These are phyloP conservation scores for Chanos chanos DNA, from an alignment of 2,797 vertebrate genomes.

Conservation along the genomic window DNA sequence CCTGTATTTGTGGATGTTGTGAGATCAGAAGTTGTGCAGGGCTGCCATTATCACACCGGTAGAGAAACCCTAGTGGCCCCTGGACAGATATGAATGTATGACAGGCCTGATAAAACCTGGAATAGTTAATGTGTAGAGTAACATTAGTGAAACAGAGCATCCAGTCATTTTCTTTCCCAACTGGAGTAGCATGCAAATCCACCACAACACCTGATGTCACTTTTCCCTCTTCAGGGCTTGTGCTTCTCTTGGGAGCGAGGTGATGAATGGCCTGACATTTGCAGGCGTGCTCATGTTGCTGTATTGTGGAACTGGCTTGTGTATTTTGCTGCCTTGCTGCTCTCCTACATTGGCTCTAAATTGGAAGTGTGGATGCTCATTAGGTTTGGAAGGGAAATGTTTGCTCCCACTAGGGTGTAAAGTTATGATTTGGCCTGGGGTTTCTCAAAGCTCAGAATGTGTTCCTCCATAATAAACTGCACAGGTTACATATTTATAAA, in stretches of 20 bases:
- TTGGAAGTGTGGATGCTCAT: slow-evolving; percentile 14
- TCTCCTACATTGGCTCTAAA: slow-evolving; percentile 20
- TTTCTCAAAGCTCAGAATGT: slow-evolving; percentile 2
- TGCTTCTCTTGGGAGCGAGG: slow-evolving; percentile 43
- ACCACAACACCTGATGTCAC: too few relatives aligned
- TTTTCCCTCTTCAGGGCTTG: slow-evolving; percentile 21
- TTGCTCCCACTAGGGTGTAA: neutral
- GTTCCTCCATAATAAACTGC: neutral
- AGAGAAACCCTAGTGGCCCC: too few relatives aligned
- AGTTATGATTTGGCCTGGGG: too few relatives aligned
- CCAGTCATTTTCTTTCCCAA: too few relatives aligned
- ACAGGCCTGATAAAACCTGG: too few relatives aligned
- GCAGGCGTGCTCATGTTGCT: neutral
- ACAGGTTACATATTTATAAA: slow-evolving; percentile 8
- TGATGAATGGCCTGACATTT: slow-evolving; percentile 66
- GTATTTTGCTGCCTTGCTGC: slow-evolving; percentile 17
- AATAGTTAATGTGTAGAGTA: too few relatives aligned
- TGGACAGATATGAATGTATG: too few relatives aligned
- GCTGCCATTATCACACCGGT: too few relatives aligned
- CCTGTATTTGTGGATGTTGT: neutral
- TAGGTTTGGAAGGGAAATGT: neutral
- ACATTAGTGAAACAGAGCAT: too few relatives aligned
- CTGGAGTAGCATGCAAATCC: too few relatives aligned
- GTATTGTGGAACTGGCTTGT: neutral
- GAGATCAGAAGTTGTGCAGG: too few relatives aligned